A percentile compares a stretch with the other conserved stretches of the same genome.
Evolutionary conservation across 2,113 vertebrate genomes (phyloP).

Genomic region (Vicugna pacos): DNA sequence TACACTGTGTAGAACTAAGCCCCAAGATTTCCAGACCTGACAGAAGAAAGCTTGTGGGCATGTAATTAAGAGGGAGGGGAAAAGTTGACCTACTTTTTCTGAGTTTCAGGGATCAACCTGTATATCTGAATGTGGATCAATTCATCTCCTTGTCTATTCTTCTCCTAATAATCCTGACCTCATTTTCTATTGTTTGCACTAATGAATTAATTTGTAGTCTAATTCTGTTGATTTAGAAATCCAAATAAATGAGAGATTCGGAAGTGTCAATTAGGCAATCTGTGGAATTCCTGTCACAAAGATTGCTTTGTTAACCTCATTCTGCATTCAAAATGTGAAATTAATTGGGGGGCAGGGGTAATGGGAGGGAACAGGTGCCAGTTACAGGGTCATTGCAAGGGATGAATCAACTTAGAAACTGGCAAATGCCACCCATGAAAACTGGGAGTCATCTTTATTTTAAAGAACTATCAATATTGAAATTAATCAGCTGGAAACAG

Average conservation of each 20-base stretch:
- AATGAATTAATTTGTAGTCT: slow-evolving; percentile 78
- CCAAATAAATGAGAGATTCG: slow-evolving; percentile 72
- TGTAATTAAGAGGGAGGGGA: slow-evolving; percentile 74
- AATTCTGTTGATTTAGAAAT: slow-evolving; percentile 77
- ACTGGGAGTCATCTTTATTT: slow-evolving; percentile 27
- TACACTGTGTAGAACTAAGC: slow-evolving; percentile 74
- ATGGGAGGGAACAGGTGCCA: not conserved
- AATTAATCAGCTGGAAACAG: slow-evolving; percentile 43
- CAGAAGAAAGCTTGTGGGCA: slow-evolving; percentile 75
- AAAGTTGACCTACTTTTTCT: slow-evolving; percentile 74
- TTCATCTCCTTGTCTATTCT: slow-evolving; percentile 75
- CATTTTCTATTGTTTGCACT: slow-evolving; percentile 77
- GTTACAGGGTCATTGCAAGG: slow-evolving; percentile 49
- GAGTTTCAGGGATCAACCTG: slow-evolving; percentile 75
- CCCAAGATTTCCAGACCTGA: slow-evolving; percentile 72
- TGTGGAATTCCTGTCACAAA: slow-evolving; percentile 74
- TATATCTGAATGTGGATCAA: slow-evolving; percentile 71
- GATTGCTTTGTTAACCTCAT: slow-evolving; percentile 69
- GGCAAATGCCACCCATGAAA: slow-evolving; percentile 40
- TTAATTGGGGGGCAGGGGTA: slow-evolving; percentile 67
- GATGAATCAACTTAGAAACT: slow-evolving; percentile 40
- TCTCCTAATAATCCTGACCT: slow-evolving; percentile 80
- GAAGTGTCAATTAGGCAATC: slow-evolving; percentile 76
- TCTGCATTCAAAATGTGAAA: slow-evolving; percentile 66
- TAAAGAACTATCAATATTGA: slow-evolving; percentile 1